A percentile compares a stretch with the other conserved stretches of the same genome.
These are phyloP conservation scores for Vanessa atalanta DNA, from an alignment of 1,140 invertebrate species.

Conservation along the genomic window DNA sequence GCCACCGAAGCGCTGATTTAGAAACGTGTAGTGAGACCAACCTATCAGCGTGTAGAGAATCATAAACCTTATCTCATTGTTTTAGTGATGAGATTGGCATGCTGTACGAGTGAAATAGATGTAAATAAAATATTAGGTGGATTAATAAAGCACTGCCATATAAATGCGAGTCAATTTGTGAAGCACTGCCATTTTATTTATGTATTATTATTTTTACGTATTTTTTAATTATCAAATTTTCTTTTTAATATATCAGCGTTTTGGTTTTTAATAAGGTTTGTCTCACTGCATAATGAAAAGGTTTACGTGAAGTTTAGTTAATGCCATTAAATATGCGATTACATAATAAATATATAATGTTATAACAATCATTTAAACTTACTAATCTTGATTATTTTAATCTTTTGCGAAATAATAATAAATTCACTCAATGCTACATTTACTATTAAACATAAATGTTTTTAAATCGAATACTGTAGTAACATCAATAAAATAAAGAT, in stretches of 20 bases:
- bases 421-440: background rate
- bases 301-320: conserved; percentile 16
- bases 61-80: background rate
- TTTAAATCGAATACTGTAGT: too few relatives aligned
- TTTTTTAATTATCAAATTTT: background rate
- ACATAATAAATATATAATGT: background rate
- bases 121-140: background rate
- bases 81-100: background rate
- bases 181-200: conserved; percentile 36
- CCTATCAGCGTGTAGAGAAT: conserved; percentile 3
- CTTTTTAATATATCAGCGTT: background rate
- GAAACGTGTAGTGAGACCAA: conserved; percentile 23
- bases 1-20: conserved; percentile 47
- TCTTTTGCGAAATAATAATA: background rate
- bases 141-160: conserved; percentile 40
- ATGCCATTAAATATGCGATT: conserved; percentile 37
- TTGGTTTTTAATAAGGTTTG: conserved; percentile 33
- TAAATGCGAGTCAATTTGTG: conserved; percentile 30
- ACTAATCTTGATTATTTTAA: background rate
- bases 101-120: background rate
- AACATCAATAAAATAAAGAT: background rate
- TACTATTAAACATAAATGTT: too few relatives aligned
- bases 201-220: conserved; percentile 22
- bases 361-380: background rate
- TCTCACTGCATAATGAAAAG: conserved; percentile 38